Evolutionary conservation across 2,797 vertebrate species (phyloP).

Genomic region (Paguma larvata): DNA sequence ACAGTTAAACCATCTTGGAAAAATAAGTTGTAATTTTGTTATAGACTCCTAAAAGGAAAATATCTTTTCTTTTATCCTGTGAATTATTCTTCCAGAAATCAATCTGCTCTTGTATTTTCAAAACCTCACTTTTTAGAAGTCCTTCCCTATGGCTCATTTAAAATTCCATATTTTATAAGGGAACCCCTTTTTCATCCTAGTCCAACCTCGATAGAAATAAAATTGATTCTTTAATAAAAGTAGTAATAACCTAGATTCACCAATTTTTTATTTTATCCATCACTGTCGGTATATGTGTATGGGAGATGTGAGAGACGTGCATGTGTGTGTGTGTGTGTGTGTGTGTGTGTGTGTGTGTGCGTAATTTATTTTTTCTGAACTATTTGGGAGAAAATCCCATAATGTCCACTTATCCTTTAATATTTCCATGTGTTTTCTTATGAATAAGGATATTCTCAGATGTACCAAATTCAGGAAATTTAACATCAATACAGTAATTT

Average conservation of each 20-base stretch:
- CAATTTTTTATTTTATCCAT: neutral
- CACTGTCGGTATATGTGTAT: neutral
- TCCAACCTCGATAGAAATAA: neutral
- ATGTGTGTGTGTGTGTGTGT: neutral
- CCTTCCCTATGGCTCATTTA: neutral
- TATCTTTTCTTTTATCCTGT: neutral
- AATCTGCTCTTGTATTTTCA: neutral
- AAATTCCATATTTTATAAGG: neutral
- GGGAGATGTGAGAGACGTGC: neutral
- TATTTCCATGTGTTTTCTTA: constrained; percentile 18
- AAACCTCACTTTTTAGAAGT: constrained; percentile 30
- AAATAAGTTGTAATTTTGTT: constrained; percentile 11
- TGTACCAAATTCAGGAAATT: constrained; percentile 27
- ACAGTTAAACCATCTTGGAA: constrained; percentile 1
- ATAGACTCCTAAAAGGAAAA: neutral
- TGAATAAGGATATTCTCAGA: neutral
- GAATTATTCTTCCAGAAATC: constrained; percentile 27
- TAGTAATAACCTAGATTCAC: neutral
- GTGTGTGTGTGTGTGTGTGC: neutral
- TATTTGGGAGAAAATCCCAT: constrained; percentile 22
- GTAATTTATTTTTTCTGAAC: constrained; percentile 52
- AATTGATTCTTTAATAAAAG: neutral
- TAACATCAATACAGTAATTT: neutral
- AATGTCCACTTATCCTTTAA: neutral
- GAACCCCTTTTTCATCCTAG: constrained; percentile 4